phyloP scores from a whole-genome alignment of 2,888 invertebrate species.

The Synergus itoensis region DNA sequence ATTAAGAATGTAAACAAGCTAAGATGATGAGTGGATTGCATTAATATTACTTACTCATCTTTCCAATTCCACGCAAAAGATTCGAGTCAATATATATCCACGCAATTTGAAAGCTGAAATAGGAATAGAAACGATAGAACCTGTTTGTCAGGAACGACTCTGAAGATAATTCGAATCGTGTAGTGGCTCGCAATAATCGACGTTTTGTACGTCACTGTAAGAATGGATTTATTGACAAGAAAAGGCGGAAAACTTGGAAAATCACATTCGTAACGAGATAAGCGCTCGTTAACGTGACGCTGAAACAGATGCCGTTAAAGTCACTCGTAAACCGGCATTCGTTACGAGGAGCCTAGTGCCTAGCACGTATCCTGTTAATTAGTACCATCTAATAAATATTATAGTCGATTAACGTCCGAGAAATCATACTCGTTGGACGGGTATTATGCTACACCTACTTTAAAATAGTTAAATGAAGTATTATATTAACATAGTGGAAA shows the following conservation, averaged over 20 bases:
- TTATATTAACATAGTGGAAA: neutral
- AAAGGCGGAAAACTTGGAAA: conserved; percentile 43
- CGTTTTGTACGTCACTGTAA: conserved; percentile 47
- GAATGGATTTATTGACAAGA: conserved; percentile 39
- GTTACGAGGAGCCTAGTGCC: conserved; percentile 7
- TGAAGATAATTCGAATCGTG: conserved; percentile 49
- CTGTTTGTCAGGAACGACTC: conserved; percentile 50
- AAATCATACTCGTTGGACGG: conserved; percentile 17
- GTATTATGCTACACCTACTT: neutral
- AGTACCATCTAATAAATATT: conserved; percentile 35
- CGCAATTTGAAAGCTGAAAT: neutral
- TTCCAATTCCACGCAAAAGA: conserved; percentile 4
- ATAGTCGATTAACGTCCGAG: conserved; percentile 23
- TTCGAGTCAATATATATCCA: neutral
- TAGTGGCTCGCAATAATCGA: conserved; percentile 49
- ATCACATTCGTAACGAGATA: conserved; percentile 40
- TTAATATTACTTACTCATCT: conserved; percentile 3
- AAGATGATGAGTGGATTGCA: neutral
- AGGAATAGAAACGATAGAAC: conserved; percentile 44
- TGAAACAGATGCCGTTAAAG: conserved; percentile 36
- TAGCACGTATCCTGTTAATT: conserved; percentile 35
- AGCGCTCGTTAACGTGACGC: conserved; percentile 31
- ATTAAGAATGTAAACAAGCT: conserved; percentile 19
- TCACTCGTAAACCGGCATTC: conserved; percentile 19
- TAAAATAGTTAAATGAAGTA: neutral